A percentile compares a stretch with the other conserved stretches of the same genome.
Evolutionary conservation across 2,888 invertebrate genomes (phyloP).

Genomic region (Drosophila gaucha): DNA sequence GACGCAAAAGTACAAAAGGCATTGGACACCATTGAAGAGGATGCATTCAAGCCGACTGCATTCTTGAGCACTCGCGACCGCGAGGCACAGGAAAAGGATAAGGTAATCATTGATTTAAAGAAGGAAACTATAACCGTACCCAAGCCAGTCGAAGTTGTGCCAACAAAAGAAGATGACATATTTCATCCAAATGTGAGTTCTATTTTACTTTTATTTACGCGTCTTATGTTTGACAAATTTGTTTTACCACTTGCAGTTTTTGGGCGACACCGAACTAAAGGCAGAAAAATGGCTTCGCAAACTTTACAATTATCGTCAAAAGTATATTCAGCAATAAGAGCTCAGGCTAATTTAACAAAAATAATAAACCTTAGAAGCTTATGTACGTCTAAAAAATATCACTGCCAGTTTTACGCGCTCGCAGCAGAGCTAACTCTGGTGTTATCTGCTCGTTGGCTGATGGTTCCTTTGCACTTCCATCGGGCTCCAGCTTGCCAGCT

Average conservation of each 20-base stretch:
- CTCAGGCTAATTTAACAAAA: slow-evolving; percentile 29
- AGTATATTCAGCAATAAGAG: slow-evolving; percentile 86
- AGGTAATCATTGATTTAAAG: slow-evolving; percentile 90
- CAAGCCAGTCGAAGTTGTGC: slow-evolving; percentile 81
- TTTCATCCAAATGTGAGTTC: slow-evolving; percentile 88
- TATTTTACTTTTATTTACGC: not conserved
- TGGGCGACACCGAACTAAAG: slow-evolving; percentile 88
- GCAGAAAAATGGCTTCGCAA: slow-evolving; percentile 92
- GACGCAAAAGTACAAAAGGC: slow-evolving; percentile 84
- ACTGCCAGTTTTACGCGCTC: slow-evolving; percentile 91
- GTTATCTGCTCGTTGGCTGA: slow-evolving; percentile 90
- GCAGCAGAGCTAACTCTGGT: slow-evolving; percentile 89
- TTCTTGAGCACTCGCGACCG: slow-evolving; percentile 87
- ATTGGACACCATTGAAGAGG: slow-evolving; percentile 89
- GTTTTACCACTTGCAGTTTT: slow-evolving; percentile 86
- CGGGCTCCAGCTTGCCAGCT: slow-evolving; percentile 88
- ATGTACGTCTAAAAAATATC: slow-evolving; percentile 88
- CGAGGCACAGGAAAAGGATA: slow-evolving; percentile 85
- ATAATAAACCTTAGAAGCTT: slow-evolving; percentile 51
- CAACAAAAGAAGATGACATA: slow-evolving; percentile 86
- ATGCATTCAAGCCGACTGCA: slow-evolving; percentile 88
- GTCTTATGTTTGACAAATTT: slow-evolving; percentile 13
- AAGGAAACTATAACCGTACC: slow-evolving; percentile 90
- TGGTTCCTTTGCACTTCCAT: slow-evolving; percentile 90
- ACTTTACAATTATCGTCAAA: slow-evolving; percentile 88